phyloP scores from a whole-genome alignment of 2,888 invertebrate species.

The Drosophila neutralis region DNA sequence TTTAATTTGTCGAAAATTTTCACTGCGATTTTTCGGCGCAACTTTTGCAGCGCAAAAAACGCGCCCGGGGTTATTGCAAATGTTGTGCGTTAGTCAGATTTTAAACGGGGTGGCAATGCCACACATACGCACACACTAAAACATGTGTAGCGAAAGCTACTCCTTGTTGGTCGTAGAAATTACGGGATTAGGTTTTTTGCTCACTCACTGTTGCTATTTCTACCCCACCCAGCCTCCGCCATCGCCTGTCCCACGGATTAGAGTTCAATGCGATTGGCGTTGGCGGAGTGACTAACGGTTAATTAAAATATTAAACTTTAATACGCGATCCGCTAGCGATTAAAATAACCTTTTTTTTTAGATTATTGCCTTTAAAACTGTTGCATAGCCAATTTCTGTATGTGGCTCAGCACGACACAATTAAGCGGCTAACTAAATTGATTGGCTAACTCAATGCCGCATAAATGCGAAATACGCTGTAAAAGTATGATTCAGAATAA shows the following conservation, averaged over 20 bases:
- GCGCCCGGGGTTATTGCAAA: slow-evolving; percentile 73
- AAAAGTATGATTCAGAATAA: not conserved
- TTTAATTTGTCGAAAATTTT: slow-evolving; percentile 79
- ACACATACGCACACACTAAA: slow-evolving; percentile 11
- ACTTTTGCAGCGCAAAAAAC: slow-evolving; percentile 58
- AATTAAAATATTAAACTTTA: slow-evolving; percentile 78
- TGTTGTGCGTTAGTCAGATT: slow-evolving; percentile 79
- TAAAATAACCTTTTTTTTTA: slow-evolving; percentile 35
- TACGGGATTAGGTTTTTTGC: slow-evolving; percentile 79
- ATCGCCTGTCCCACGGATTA: slow-evolving; percentile 52
- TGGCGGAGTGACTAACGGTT: slow-evolving; percentile 43
- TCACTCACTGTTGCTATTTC: slow-evolving; percentile 13
- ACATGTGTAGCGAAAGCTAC: slow-evolving; percentile 11
- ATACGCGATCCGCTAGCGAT: slow-evolving; percentile 40
- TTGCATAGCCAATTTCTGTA: slow-evolving; percentile 52
- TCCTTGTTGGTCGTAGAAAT: slow-evolving; percentile 76
- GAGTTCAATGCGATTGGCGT: slow-evolving; percentile 61
- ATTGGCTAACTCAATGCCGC: slow-evolving; percentile 19
- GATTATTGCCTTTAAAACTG: slow-evolving; percentile 54
- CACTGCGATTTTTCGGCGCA: slow-evolving; percentile 63
- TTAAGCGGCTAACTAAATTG: slow-evolving; percentile 66
- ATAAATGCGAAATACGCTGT: slow-evolving; percentile 14
- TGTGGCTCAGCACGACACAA: slow-evolving; percentile 38
- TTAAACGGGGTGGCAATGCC: slow-evolving; percentile 56
- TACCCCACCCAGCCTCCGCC: not conserved